Base-by-base conservation (phyloP, 2,113 vertebrate species). In the Plecotus auritus region DNA sequence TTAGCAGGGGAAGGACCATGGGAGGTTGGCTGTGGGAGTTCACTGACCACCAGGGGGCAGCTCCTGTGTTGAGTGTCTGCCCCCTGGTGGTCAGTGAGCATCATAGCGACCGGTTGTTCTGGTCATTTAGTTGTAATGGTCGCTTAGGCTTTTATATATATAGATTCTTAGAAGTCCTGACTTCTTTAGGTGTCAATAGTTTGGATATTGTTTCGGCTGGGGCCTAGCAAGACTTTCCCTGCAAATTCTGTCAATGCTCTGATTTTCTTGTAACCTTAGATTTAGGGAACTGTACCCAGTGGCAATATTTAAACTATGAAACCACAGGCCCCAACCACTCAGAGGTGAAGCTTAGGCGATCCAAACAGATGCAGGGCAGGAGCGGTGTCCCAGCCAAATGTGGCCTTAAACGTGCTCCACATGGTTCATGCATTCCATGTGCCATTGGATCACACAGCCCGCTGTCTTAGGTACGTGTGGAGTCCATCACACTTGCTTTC, bases 341-440 rank as follows among this genome's bases (percentile, higher is more conserved):
- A 7, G 22, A 77, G 9, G 54, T 54, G 37, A 87, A 83, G 35
- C 40, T 26, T 35, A 67, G 6, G 18, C 59, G 1, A n/a, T 18
- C 26, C 42, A 54, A 40, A 49, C 8, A 54, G 35, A 28, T 35
- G 26, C 45, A n/a, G 23, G 28, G 5, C 26, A 30, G 1, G 35
- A 37, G 9, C 40, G 20, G 8, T 6, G 18, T 26, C 0, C 17
- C 2, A 5, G 54, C 4, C 2, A 28, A 26, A 8, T 0, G 42
- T 0, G 4, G 16, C 37, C 80, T 35, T 30, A 1, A 5, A 14
- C 0, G 1, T 2, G 0, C n/a, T 26, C 49, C 1, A 0, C 2
- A 54, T 4, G 1, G 74, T 18, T 16, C 5, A 3, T 11, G 13
- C 0, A 2, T 20, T 14, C 16, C 2, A 1, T 14, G n/a, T 45